A percentile compares a stretch with the other conserved stretches of the same genome.
phyloP scores from a whole-genome alignment of 1,140 invertebrate genomes.

The Epicauta chinensis region DNA sequence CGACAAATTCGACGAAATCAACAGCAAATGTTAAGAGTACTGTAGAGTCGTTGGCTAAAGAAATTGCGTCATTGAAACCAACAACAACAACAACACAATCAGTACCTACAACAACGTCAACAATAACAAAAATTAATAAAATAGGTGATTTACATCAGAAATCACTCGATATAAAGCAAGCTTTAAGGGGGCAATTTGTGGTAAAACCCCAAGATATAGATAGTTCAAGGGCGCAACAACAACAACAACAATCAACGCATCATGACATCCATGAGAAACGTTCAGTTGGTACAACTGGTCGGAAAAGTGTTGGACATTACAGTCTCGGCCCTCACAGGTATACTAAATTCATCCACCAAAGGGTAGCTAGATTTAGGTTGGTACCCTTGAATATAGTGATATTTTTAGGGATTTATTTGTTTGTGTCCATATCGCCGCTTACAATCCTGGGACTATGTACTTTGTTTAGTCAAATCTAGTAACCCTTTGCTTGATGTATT shows the following conservation, averaged over 20 bases:
- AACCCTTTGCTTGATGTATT: too few relatives aligned
- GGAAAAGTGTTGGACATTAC: slow-evolving; percentile 53
- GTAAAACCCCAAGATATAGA: slow-evolving; percentile 73
- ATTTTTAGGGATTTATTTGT: too few relatives aligned
- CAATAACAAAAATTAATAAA: too few relatives aligned
- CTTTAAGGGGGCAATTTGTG: slow-evolving; percentile 69
- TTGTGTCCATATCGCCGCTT: too few relatives aligned
- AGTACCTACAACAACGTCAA: too few relatives aligned
- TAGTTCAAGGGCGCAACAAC: slow-evolving; percentile 47
- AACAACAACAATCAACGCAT: not conserved
- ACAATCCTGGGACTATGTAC: too few relatives aligned
- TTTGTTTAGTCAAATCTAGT: too few relatives aligned
- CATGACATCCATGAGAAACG: slow-evolving; percentile 13
- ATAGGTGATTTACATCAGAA: not conserved
- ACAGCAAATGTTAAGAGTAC: slow-evolving; percentile 67
- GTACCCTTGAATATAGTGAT: too few relatives aligned
- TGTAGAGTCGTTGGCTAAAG: slow-evolving; percentile 69
- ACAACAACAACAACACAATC: too few relatives aligned
- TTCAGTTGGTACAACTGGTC: slow-evolving; percentile 47
- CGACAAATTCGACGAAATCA: slow-evolving; percentile 31
- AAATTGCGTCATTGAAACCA: slow-evolving; percentile 56
- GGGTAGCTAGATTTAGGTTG: too few relatives aligned
- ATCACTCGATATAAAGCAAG: slow-evolving; percentile 46
- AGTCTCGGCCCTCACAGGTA: slow-evolving; percentile 52
- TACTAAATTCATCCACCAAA: too few relatives aligned